Base-by-base conservation (phyloP, 1,140 invertebrate species). In the Gerris buenoi region DNA sequence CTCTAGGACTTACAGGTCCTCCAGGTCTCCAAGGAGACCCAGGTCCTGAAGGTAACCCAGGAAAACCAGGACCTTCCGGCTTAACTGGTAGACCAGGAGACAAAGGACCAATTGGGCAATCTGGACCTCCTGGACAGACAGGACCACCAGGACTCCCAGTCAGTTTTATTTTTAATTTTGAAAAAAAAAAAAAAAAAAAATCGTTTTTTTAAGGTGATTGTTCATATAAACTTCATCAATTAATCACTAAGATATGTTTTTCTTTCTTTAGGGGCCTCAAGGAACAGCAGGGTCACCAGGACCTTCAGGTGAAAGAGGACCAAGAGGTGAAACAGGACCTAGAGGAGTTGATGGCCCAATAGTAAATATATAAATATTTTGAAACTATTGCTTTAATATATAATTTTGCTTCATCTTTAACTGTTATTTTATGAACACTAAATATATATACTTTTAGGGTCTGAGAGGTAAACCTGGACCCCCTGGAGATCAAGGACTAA, bases 381-480 rank as follows among this genome's bases (percentile, higher is more conserved):
- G n/a, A n/a, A n/a, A n/a, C n/a, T n/a, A n/a, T n/a, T n/a, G n/a
- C n/a, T n/a, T n/a, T n/a, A n/a, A n/a, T n/a, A n/a, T n/a, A n/a
- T n/a, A n/a, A n/a, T n/a, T n/a, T n/a, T n/a, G n/a, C n/a, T n/a
- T n/a, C n/a, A n/a, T n/a, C n/a, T n/a, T n/a, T n/a, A n/a, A n/a
- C n/a, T n/a, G n/a, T n/a, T n/a, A n/a, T n/a, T n/a, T n/a, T n/a
- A n/a, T n/a, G n/a, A 66, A 80, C 81, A 72, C 80, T 81, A 75
- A 70, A 69, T 69, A 13, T 46, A 10, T 46, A 69, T 63, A 14
- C 57, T 70, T 59, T 1, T 64, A 81, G 80, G 89, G 89, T 33
- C 79, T 80, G 58, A 74, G 86, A 72, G 89, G 89, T 63, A 90
- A 89, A 76, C 78, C 85, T 67, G 90, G 89, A 22, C 77, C 83